Evolutionary conservation across 2,797 vertebrate species (phyloP).

Genomic region (Sparus aurata): DNA sequence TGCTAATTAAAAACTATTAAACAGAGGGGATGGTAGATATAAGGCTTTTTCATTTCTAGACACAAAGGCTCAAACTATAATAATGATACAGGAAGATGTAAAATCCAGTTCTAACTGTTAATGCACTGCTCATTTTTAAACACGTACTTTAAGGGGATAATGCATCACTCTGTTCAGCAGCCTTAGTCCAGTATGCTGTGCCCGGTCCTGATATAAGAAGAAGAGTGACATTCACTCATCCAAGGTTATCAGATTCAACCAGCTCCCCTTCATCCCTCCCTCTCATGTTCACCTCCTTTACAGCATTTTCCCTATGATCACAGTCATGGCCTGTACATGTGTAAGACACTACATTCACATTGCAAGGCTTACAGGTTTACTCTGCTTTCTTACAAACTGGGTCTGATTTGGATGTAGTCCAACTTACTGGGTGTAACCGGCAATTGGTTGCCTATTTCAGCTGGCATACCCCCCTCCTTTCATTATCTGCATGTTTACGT

Average conservation of each 20-base stretch:
- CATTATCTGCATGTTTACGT: too few species aligned
- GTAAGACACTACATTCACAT: constrained; percentile 35
- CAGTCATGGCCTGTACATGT: constrained; percentile 1
- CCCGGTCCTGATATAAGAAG: not conserved
- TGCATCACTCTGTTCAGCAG: not conserved
- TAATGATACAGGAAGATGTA: not conserved
- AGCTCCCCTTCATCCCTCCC: not conserved
- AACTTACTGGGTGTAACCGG: too few species aligned
- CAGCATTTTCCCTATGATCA: constrained; percentile 14
- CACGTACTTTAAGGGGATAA: not conserved
- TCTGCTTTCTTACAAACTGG: not conserved
- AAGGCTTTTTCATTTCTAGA: constrained; percentile 1
- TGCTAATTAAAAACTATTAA: not conserved
- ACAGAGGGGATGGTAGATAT: constrained; percentile 19
- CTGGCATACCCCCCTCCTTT: too few species aligned
- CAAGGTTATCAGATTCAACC: constrained; percentile 32
- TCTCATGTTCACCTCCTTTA: constrained; percentile 14
- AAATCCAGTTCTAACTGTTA: constrained; percentile 11
- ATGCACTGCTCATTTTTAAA: constrained; percentile 13
- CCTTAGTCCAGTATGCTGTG: not conserved
- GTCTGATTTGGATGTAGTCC: not conserved
- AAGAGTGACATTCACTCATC: constrained; percentile 5
- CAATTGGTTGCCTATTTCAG: too few species aligned
- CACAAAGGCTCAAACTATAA: not conserved
- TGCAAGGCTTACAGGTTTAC: not conserved